phyloP scores from a whole-genome alignment of 2,797 vertebrate species.

The Malacoraja senta region DNA sequence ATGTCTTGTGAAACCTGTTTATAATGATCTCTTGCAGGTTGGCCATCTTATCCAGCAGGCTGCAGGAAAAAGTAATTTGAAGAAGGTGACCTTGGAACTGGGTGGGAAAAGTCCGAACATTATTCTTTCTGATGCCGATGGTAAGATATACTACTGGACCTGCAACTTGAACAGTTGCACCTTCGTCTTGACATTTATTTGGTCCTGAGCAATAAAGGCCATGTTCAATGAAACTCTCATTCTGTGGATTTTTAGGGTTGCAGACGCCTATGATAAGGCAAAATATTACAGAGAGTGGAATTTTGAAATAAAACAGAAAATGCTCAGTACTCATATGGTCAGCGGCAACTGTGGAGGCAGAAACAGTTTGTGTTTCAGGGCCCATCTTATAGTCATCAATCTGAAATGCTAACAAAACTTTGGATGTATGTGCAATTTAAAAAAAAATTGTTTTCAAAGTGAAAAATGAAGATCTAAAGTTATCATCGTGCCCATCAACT shows the following conservation, averaged over 20 bases:
- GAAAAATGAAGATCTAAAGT: neutral
- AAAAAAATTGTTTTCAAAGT: neutral
- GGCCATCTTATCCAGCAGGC: slow-evolving; percentile 84
- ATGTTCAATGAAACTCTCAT: neutral
- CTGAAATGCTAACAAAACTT: too few species aligned
- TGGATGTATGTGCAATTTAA: neutral
- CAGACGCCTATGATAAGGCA: too few species aligned
- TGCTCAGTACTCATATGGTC: too few species aligned
- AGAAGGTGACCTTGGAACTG: slow-evolving; percentile 87
- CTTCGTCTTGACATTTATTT: neutral
- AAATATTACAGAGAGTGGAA: too few species aligned
- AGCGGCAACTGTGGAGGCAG: too few species aligned
- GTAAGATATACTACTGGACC: slow-evolving; percentile 56
- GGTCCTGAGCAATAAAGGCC: neutral
- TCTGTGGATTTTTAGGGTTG: neutral
- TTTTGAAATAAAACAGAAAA: too few species aligned
- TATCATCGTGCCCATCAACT: neutral
- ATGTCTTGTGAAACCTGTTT: neutral
- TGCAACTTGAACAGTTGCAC: neutral
- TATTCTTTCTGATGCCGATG: slow-evolving; percentile 81
- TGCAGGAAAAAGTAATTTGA: slow-evolving; percentile 81
- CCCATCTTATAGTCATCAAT: too few species aligned
- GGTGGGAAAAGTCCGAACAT: slow-evolving; percentile 95
- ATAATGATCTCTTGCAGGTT: slow-evolving; percentile 58
- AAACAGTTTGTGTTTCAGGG: too few species aligned